These are phyloP conservation scores for Bolinopsis microptera DNA, from an alignment of 37 sponge, comb jelly and placozoan genomes.

Conservation along the genomic window DNA sequence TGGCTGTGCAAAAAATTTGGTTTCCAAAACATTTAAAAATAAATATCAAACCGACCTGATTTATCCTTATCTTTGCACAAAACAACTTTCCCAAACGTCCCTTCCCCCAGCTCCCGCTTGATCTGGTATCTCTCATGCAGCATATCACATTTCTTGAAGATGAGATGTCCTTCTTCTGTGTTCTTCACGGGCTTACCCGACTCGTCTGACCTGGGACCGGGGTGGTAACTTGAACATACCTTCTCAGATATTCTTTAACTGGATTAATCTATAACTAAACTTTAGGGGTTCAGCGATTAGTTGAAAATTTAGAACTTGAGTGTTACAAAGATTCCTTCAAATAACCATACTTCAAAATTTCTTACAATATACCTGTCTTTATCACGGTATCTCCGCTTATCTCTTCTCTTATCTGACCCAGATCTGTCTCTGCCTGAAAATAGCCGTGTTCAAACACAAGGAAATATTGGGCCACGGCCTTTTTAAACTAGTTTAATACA, in stretches of 20 bases:
- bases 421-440: background rate
- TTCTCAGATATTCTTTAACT: too few relatives aligned
- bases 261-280: too few relatives aligned
- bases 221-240: too few relatives aligned
- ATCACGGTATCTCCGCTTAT: background rate
- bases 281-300: too few relatives aligned
- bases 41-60: background rate
- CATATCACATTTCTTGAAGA: constrained; percentile 23
- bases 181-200: background rate
- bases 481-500: too few relatives aligned
- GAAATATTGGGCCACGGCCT: background rate
- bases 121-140: constrained; percentile 74
- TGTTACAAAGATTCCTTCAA: too few relatives aligned
- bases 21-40: too few relatives aligned
- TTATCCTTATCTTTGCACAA: constrained; percentile 82
- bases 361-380: background rate
- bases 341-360: too few relatives aligned
- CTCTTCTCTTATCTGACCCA: background rate
- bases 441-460: background rate
- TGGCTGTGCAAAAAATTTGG: too few relatives aligned
- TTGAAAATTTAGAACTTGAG: too few relatives aligned
- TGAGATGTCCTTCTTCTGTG: constrained; percentile 50
- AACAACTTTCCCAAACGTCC: constrained; percentile 98
- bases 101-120: constrained; percentile 85
- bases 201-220: background rate